Evolutionary conservation across 2,797 vertebrate genomes (phyloP).

Genomic region (Lophotriccus pileatus): DNA sequence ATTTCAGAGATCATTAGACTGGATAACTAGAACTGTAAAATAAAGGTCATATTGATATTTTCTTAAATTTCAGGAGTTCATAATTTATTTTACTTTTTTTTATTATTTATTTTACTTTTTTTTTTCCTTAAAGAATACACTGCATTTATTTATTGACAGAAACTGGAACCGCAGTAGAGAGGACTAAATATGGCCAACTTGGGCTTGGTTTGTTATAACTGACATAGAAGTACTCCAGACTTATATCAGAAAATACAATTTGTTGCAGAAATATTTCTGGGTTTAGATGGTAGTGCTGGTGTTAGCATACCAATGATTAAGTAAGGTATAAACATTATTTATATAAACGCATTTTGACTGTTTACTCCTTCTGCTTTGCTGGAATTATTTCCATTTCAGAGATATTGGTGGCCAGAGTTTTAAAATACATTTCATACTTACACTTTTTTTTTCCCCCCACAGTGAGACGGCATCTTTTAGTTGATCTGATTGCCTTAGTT

Average conservation of each 20-base stretch:
- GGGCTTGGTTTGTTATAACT: neutral
- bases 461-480: neutral
- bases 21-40: neutral
- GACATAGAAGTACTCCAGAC: neutral
- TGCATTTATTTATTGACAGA: neutral
- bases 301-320: neutral
- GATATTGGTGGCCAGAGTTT: neutral
- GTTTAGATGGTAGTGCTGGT: neutral
- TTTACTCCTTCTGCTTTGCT: neutral
- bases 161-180: neutral
- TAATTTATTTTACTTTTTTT: neutral
- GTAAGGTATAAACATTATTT: neutral
- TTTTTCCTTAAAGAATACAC: neutral
- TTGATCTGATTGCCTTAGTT: neutral
- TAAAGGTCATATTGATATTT: neutral
- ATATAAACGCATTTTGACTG: neutral
- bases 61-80: neutral
- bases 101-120: neutral
- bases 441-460: neutral
- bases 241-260: neutral
- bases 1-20: neutral
- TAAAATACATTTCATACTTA: neutral
- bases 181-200: neutral
- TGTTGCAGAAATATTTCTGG: neutral
- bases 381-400: neutral